phyloP scores from a whole-genome alignment of 2,888 invertebrate genomes.

The Drosophila leonis region DNA sequence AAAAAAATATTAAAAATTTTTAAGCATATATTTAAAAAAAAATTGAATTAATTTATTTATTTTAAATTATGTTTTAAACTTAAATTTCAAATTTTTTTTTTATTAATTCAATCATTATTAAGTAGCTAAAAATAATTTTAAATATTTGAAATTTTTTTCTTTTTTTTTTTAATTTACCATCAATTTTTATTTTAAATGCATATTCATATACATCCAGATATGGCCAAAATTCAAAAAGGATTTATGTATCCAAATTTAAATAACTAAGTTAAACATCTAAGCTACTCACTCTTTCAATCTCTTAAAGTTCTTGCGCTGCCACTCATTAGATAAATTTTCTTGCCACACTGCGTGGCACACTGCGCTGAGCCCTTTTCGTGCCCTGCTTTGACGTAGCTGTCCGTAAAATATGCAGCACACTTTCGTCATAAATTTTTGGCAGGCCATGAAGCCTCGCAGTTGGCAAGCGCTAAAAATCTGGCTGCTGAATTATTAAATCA shows the following conservation, averaged over 20 bases:
- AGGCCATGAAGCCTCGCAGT: conserved; percentile 31
- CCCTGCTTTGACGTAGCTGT: conserved; percentile 10
- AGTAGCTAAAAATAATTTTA: no score
- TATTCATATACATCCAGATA: no score
- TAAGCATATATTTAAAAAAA: no score
- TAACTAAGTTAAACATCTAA: neutral
- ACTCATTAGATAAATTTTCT: conserved; percentile 20
- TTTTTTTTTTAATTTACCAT: no score
- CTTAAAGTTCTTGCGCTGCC: neutral
- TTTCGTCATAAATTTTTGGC: conserved; percentile 63
- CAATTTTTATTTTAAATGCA: no score
- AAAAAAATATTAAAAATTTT: no score
- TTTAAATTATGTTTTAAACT: no score
- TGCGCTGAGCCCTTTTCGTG: neutral
- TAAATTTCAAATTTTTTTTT: no score
- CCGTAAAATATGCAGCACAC: conserved; percentile 69
- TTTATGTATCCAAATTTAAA: neutral
- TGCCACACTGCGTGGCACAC: conserved; percentile 31
- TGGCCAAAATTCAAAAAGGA: no score
- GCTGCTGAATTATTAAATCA: conserved; percentile 70
- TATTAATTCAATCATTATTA: no score
- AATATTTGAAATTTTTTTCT: no score
- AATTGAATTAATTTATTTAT: no score
- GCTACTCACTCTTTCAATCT: neutral
- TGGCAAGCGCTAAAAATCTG: conserved; percentile 19